Conservation (phyloP, 2,113 vertebrate genomes). For the Cinclus cinclus region DNA sequence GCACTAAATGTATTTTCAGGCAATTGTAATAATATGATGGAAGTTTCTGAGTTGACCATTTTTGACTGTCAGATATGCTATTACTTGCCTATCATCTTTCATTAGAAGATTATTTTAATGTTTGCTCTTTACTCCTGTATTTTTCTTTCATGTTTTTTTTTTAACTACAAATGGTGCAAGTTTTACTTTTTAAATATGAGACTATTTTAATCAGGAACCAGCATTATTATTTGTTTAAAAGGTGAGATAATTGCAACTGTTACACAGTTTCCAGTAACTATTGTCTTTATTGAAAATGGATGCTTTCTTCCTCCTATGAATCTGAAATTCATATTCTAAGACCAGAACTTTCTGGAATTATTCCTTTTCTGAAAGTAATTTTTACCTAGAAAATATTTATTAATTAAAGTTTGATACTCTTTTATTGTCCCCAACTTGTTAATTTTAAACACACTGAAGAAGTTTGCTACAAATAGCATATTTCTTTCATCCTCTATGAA, state of each 20-base stretch:
- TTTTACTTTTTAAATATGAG: background rate
- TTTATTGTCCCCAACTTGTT: background rate
- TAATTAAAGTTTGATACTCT: background rate
- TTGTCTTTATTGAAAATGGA: background rate
- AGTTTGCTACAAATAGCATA: background rate
- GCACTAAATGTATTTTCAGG: slow-evolving; percentile 16
- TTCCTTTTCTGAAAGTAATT: background rate
- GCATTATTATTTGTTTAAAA: background rate
- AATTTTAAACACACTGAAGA: background rate
- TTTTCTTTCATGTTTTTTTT: background rate
- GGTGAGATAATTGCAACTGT: background rate
- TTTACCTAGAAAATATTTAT: background rate
- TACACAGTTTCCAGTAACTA: background rate
- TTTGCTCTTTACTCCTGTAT: background rate
- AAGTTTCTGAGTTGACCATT: slow-evolving; percentile 7
- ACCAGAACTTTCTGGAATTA: background rate
- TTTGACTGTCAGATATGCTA: background rate
- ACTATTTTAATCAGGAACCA: background rate
- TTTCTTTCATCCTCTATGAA: background rate
- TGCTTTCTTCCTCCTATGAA: background rate
- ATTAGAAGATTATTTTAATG: background rate
- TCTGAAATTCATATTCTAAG: background rate
- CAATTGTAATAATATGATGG: background rate
- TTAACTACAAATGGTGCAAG: background rate
- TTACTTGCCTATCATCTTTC: background rate